A percentile compares a stretch with the other conserved stretches of the same genome.
Conservation (phyloP, 2,113 vertebrate genomes). For the Typhlomys cinereus region DNA sequence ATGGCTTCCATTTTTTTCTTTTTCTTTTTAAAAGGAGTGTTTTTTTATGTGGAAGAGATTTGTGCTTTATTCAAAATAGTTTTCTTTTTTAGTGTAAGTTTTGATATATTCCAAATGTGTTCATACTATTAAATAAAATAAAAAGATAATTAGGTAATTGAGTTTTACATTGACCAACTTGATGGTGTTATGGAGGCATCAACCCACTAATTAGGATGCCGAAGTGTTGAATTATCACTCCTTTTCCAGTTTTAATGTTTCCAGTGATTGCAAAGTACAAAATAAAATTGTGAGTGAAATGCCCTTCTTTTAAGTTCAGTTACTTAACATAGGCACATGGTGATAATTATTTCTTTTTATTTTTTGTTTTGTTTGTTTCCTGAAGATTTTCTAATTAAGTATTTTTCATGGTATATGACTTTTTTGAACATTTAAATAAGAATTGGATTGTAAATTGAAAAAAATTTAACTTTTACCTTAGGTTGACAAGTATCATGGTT, state of each 20-base stretch:
- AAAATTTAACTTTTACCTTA: conserved; percentile 24
- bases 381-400: conserved; percentile 45
- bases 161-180: conserved; percentile 61
- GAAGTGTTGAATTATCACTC: conserved; percentile 61
- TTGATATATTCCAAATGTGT: conserved; percentile 27
- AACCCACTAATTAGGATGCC: conserved; percentile 58
- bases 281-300: conserved; percentile 40
- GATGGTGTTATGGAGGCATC: conserved; percentile 33
- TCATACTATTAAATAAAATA: conserved; percentile 16
- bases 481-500: not conserved
- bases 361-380: conserved; percentile 36
- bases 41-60: conserved; percentile 15
- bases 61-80: not conserved
- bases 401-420: not conserved
- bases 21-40: not conserved
- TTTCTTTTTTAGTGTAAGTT: conserved; percentile 43
- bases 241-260: conserved; percentile 61
- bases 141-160: conserved; percentile 52
- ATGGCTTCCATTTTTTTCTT: not conserved
- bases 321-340: not conserved
- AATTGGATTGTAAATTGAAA: conserved; percentile 30
- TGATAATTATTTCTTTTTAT: conserved; percentile 41
- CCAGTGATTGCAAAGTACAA: conserved; percentile 44
- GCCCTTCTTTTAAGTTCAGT: conserved; percentile 23
- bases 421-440: conserved; percentile 45